A percentile compares a stretch with the other conserved stretches of the same genome.
Conservation (phyloP, 2,797 vertebrate genomes). For the Caiman crocodilus region DNA sequence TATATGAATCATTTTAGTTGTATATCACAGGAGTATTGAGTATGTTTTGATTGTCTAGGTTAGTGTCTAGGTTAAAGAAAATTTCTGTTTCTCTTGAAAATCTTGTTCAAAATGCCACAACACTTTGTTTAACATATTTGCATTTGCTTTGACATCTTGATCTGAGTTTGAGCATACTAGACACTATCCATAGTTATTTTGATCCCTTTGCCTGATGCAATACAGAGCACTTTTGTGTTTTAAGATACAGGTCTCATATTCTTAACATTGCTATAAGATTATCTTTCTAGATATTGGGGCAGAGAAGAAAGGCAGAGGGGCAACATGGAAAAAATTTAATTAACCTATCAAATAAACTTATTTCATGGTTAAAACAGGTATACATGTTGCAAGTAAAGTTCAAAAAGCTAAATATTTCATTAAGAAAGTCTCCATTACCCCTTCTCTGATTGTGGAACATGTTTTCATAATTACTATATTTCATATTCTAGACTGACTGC, state of each 20-base stretch:
- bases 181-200: not conserved
- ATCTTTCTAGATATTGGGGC: not conserved
- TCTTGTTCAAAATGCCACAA: not conserved
- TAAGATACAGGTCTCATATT: not conserved
- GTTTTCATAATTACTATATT: too few relatives aligned
- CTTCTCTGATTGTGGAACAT: too few relatives aligned
- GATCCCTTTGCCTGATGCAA: not conserved
- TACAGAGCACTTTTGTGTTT: not conserved
- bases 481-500: not conserved
- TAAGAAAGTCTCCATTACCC: not conserved
- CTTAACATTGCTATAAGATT: not conserved
- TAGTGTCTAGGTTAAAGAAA: not conserved
- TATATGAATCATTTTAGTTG: not conserved
- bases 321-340: not conserved
- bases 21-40: not conserved
- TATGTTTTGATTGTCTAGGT: not conserved
- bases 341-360: not conserved
- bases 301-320: not conserved
- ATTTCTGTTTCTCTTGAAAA: not conserved
- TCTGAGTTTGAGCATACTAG: not conserved
- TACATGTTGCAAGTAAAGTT: not conserved
- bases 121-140: fast-evolving
- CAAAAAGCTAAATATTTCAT: not conserved
- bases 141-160: not conserved
- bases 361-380: not conserved